Percentiles rank a stretch among this genome's conserved stretches.
Evolutionary conservation across 2,797 vertebrate genomes (phyloP).

Genomic region (Amphiprion clarkii): DNA sequence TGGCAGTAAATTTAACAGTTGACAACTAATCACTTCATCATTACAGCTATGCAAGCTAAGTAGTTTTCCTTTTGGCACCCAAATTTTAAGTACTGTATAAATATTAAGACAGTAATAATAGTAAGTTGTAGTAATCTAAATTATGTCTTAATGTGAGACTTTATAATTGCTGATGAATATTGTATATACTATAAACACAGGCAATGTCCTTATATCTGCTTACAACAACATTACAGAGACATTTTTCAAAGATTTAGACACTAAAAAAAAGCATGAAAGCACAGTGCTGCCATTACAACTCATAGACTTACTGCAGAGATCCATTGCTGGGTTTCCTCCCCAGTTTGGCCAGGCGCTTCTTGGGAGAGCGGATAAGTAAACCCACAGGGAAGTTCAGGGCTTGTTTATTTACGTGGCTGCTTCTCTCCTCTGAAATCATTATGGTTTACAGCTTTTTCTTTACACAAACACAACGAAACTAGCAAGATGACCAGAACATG

Average conservation of each 20-base stretch:
- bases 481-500: not conserved
- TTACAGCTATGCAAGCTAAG: too few relatives aligned
- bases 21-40: too few relatives aligned
- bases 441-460: conserved; percentile 24
- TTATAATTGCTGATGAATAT: too few relatives aligned
- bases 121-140: not conserved
- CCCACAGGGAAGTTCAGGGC: conserved; percentile 82
- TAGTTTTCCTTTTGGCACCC: too few relatives aligned
- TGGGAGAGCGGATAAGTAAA: conserved; percentile 85
- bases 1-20: too few relatives aligned
- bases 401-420: conserved; percentile 78
- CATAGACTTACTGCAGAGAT: conserved; percentile 84
- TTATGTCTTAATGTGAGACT: not conserved
- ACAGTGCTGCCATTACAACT: not conserved
- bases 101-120: not conserved
- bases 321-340: conserved; percentile 87
- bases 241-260: not conserved
- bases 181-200: too few relatives aligned
- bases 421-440: conserved; percentile 87
- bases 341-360: conserved; percentile 82
- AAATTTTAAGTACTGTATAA: too few relatives aligned
- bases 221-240: not conserved
- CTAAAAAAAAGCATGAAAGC: not conserved
- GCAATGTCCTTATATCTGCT: not conserved
- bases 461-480: conserved; percentile 33